Base-by-base conservation (phyloP, 1,140 invertebrate genomes). In the Zaprionus ornatus region DNA sequence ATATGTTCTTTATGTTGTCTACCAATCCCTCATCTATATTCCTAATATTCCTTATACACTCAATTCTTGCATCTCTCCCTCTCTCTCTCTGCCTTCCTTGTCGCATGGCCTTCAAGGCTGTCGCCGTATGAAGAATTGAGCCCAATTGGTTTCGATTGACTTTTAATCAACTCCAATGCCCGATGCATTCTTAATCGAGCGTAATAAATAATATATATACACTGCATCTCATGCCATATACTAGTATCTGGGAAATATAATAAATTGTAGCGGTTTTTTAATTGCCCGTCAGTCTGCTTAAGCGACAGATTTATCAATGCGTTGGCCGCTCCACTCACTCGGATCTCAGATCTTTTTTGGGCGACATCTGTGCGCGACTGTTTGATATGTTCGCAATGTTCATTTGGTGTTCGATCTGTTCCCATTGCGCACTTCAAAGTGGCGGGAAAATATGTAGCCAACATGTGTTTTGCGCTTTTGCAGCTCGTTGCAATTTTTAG, bases 121-220 rank as follows among this genome's bases (percentile, higher is more conserved):
- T 2, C 56, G 35, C 56, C 85, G 56, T 84, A 9, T 45, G n/a
- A 45, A 17, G 6, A 45, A 45, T 85, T 79, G 85, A 69, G 52
- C 64, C 69, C 79, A 88, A 88, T 88, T 88, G 85, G 45, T 79
- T 85, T 90, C 56, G 85, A 88, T 88, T 85, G 85, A 23, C 61
- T 90, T 81, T 90, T 81, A 81, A 88, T 88, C 68, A 85, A 90
- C 78, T 45, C 69, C 74, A 76, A 81, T 79, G 85, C 62, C 37
- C 45, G 59, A 70, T 87, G 80, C 77, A 87, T 79, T 90, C 72
- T 79, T 75, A 68, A 81, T 68, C 25, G 55, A 54, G 62, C 57
- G 12, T 40, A 56, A 65, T 32, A 59, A 54, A 77, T 59, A 52
- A 57, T 32, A 80, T 42, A 73, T 27, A 42, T 19, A 19, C 52